phyloP scores from a whole-genome alignment of 2,113 vertebrate genomes.

The Falco punctatus region DNA sequence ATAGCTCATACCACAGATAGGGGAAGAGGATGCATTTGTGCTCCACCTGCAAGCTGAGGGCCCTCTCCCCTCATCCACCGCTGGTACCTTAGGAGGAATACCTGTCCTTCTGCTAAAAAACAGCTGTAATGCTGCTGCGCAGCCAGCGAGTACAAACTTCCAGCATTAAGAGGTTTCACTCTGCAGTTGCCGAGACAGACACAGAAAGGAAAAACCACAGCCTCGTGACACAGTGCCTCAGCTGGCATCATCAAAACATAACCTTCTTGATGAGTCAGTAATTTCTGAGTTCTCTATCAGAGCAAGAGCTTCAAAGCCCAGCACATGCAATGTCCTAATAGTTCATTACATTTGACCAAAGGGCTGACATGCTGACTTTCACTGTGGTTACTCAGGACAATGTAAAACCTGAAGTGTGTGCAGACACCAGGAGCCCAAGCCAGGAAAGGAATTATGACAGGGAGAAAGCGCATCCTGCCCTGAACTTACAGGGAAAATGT shows the following conservation, averaged over 20 bases:
- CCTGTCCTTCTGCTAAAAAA: not conserved
- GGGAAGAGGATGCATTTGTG: not conserved
- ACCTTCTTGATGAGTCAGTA: constrained; percentile 6
- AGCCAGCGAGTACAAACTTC: not conserved
- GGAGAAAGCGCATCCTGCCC: not conserved
- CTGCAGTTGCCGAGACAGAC: not conserved
- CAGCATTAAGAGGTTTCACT: not conserved
- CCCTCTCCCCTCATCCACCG: not conserved
- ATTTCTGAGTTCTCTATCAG: not conserved
- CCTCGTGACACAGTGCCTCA: not conserved
- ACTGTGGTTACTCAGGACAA: not conserved
- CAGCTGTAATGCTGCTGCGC: not conserved
- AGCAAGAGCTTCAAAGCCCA: not conserved
- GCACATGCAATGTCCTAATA: not conserved
- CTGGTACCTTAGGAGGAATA: accelerated
- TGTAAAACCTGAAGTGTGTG: not conserved
- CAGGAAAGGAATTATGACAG: not conserved
- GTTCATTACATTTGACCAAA: not conserved
- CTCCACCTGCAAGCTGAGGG: not conserved
- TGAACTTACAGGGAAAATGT: not conserved
- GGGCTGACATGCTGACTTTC: not conserved
- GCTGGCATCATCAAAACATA: not conserved
- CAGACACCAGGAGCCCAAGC: accelerated
- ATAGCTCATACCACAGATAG: not conserved
- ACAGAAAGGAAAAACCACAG: not conserved